Percentiles rank a stretch among this genome's conserved stretches.
These are phyloP conservation scores for Eupithecia vulgata DNA, from an alignment of 2,888 invertebrate species.

Conservation along the genomic window DNA sequence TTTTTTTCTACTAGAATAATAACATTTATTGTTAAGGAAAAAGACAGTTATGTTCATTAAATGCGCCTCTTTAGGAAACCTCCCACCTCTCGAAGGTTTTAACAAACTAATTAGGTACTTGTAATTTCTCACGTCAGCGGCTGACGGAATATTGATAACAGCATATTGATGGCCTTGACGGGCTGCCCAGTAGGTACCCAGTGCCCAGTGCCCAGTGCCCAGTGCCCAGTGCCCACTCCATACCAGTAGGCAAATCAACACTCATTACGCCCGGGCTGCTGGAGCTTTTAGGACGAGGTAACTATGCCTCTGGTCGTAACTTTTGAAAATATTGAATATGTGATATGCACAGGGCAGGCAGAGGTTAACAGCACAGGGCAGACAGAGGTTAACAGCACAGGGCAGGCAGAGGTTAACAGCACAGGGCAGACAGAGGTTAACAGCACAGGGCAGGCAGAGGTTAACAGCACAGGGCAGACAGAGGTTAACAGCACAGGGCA, in stretches of 20 bases:
- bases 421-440: no score
- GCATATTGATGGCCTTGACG: conserved; percentile 23
- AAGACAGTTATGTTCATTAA: conserved; percentile 18
- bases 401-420: no score
- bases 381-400: no score
- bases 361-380: no score
- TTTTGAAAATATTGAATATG: background rate
- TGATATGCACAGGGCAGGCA: no score
- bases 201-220: background rate
- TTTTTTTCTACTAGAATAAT: no score
- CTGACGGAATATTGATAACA: conserved; percentile 24
- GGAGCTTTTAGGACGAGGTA: background rate
- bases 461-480: no score
- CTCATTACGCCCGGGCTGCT: conserved; percentile 9
- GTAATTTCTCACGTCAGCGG: conserved; percentile 29
- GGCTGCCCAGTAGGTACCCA: conserved; percentile 1
- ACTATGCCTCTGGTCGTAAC: background rate
- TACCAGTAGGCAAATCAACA: conserved; percentile 17
- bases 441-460: no score
- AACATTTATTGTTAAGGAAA: no score
- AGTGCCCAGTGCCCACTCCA: background rate
- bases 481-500: no score
- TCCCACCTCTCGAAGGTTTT: conserved; percentile 2
- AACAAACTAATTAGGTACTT: conserved; percentile 25
- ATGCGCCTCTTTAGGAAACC: conserved; percentile 13